These are phyloP conservation scores for Aplysina aerophoba DNA, from an alignment of 37 sponge, comb jelly and placozoan species.

Conservation along the genomic window DNA sequence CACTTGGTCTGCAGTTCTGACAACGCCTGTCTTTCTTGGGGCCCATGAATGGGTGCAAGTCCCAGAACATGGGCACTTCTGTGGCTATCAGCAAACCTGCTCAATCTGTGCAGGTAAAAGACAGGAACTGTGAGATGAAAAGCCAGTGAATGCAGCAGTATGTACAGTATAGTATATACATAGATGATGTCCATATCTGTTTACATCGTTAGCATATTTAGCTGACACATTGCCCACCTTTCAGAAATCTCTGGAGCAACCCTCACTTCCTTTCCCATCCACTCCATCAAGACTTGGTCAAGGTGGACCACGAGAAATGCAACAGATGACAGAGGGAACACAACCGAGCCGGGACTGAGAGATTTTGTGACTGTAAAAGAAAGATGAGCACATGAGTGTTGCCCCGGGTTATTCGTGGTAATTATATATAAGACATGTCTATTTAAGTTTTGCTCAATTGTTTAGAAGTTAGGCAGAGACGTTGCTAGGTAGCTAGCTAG, in stretches of 20 bases:
- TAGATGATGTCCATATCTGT: too few relatives aligned
- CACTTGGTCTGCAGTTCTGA: constrained; percentile 55
- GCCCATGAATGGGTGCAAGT: not conserved
- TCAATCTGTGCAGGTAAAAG: constrained; percentile 19
- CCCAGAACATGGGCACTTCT: constrained; percentile 5
- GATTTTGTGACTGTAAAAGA: constrained; percentile 41
- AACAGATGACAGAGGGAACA: constrained; percentile 72
- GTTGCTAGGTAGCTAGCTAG: not conserved
- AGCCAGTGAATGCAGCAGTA: not conserved
- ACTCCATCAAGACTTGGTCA: constrained; percentile 23
- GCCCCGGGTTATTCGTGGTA: too few relatives aligned
- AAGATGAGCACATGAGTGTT: not conserved
- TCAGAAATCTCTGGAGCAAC: not conserved
- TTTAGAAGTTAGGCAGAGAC: not conserved
- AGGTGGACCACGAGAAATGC: constrained; percentile 72
- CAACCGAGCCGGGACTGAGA: constrained; percentile 55
- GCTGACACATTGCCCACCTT: not conserved
- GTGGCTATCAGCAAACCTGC: constrained; percentile 5
- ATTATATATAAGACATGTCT: too few relatives aligned
- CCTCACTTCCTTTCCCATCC: constrained; percentile 26
- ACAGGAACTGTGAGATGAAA: not conserved
- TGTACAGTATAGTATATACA: too few relatives aligned
- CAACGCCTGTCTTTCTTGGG: not conserved
- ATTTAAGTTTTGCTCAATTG: not conserved
- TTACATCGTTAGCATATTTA: not conserved